Percentiles rank a stretch among this genome's conserved stretches.
Conservation (phyloP, 2,797 vertebrate genomes). For the Pelodytes ibericus region DNA sequence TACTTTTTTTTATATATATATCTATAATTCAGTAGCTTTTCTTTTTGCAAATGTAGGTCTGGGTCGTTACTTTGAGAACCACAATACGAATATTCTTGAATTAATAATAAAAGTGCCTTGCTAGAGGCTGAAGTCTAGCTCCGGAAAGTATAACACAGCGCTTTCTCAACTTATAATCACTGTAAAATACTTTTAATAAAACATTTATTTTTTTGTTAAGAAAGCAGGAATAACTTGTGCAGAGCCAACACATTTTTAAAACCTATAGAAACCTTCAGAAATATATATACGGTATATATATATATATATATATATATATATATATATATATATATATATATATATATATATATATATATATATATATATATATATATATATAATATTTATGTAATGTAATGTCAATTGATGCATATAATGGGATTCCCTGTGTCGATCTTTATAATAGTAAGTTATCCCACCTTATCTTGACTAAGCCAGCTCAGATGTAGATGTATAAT, state of each 20-base stretch:
- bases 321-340: too few species aligned
- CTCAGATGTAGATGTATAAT: too few species aligned
- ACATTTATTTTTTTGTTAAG: background rate
- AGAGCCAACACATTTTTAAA: background rate
- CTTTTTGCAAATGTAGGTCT: background rate
- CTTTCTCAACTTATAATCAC: background rate
- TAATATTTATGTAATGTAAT: too few species aligned
- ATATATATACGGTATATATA: too few species aligned
- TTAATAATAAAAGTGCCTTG: slow-evolving; percentile 22
- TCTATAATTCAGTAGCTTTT: slow-evolving; percentile 35
- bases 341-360: too few species aligned
- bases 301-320: too few species aligned
- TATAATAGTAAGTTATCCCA: too few species aligned
- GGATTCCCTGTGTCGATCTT: too few species aligned
- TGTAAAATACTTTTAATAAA: background rate
- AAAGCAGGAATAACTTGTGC: background rate
- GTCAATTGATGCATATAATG: too few species aligned
- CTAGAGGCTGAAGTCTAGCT: slow-evolving; percentile 10
- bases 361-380: too few species aligned
- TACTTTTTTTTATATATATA: background rate
- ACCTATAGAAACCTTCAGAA: too few species aligned
- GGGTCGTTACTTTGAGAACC: background rate
- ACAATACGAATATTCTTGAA: slow-evolving; percentile 3
- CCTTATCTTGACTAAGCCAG: too few species aligned
- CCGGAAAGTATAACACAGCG: slow-evolving; percentile 16